A percentile compares a stretch with the other conserved stretches of the same genome.
Evolutionary conservation across 1,140 invertebrate species (phyloP).

Genomic region (Drosophila virilis): DNA sequence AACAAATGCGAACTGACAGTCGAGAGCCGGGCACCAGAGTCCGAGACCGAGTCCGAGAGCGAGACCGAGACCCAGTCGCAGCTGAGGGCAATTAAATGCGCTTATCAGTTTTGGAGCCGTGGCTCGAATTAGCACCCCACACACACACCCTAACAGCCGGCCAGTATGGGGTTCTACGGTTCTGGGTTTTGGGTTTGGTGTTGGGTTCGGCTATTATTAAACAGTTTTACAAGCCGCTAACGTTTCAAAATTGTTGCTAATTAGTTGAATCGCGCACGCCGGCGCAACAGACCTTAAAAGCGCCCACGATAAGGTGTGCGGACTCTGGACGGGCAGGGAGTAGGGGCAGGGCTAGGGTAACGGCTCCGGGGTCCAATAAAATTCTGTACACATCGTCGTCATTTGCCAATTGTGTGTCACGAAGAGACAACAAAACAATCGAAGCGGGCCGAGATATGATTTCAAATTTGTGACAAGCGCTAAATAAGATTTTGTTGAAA

Average conservation of each 20-base stretch:
- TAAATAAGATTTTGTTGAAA: not conserved
- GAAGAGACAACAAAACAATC: conserved; percentile 17
- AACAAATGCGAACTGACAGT: conserved; percentile 59
- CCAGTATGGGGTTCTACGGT: conserved; percentile 26
- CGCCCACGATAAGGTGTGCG: conserved; percentile 35
- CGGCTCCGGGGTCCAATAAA: conserved; percentile 28
- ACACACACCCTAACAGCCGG: not conserved
- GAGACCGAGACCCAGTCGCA: conserved; percentile 28
- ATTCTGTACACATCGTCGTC: conserved; percentile 22
- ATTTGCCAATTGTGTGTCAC: conserved; percentile 36
- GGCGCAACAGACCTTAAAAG: conserved; percentile 77
- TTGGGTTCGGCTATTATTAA: conserved; percentile 56
- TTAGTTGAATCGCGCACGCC: conserved; percentile 74
- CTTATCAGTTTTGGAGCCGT: conserved; percentile 74
- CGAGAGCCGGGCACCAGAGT: conserved; percentile 14
- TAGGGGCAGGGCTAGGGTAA: too few relatives aligned
- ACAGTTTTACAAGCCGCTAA: conserved; percentile 81
- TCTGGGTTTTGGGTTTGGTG: conserved; percentile 17
- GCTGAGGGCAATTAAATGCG: conserved; percentile 75
- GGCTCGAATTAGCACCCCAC: conserved; percentile 67
- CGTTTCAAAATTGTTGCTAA: conserved; percentile 79
- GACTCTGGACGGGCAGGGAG: not conserved
- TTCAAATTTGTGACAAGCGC: not conserved
- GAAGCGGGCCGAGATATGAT: conserved; percentile 6
- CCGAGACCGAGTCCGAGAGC: not conserved